Evolutionary conservation across 2,113 vertebrate genomes (phyloP).

Genomic region (Leucopternis melanops): DNA sequence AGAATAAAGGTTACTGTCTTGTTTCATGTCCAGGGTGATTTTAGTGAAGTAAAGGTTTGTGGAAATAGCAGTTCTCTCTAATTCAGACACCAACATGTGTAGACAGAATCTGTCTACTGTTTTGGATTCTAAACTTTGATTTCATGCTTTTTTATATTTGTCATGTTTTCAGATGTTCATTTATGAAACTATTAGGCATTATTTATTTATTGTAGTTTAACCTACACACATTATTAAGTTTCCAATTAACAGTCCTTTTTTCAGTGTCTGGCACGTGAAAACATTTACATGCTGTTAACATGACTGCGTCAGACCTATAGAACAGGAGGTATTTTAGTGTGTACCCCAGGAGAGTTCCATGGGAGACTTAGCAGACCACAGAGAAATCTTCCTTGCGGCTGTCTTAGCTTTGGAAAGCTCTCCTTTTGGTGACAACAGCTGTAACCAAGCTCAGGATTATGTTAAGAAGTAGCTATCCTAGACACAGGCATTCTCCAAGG

Average conservation of each 20-base stretch:
- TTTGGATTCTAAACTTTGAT: background rate
- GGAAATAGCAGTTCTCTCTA: background rate
- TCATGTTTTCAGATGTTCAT: background rate
- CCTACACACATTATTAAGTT: background rate
- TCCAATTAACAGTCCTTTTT: background rate
- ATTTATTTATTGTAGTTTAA: background rate
- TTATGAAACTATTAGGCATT: background rate
- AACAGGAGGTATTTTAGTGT: background rate
- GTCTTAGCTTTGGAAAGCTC: background rate
- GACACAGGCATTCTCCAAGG: background rate
- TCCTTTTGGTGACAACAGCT: background rate
- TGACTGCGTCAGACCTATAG: background rate
- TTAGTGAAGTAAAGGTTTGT: background rate
- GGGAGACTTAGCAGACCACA: background rate
- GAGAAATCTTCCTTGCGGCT: background rate
- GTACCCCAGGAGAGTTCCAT: background rate
- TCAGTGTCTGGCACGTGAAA: background rate
- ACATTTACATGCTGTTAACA: background rate
- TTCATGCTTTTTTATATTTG: background rate
- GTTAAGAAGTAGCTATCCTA: background rate
- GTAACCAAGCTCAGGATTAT: background rate
- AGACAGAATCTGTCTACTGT: background rate
- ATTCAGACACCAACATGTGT: background rate
- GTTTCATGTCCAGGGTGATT: background rate
- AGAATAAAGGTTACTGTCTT: background rate